Base-by-base conservation (phyloP, 2,113 vertebrate genomes). In the Otolemur garnettii region DNA sequence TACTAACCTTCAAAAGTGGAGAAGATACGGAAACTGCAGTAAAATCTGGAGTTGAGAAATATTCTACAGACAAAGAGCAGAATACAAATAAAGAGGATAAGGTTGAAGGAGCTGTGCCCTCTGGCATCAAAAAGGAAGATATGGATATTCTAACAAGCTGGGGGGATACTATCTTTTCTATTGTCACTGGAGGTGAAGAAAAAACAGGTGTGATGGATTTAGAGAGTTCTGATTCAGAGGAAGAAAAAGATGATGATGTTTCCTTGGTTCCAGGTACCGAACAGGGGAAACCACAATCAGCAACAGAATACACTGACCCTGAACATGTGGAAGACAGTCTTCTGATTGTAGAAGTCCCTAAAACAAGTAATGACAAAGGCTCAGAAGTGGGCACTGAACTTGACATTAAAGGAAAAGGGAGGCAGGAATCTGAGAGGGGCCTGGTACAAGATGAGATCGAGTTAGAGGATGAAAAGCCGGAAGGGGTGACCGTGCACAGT, bases 151-250 rank as follows among this genome's bases (percentile, higher is more conserved):
- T 98, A 64, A 97, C 98, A 19, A 64, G 97, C 81, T 68, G 98
- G 69, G 98, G 98, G 55, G 98, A 98, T 85, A 96, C 97, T 0
- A 92, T 98, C 68, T 98, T 98, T 97, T 98, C 98, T 35, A 96
- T 97, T 83, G 98, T 99, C 80, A 98, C 97, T 18, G 98, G 98
- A 5, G 98, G 96, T 22, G 95, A 98, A 94, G 97, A 66, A 8
- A 97, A 12, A 0, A 24, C 26, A 66, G 88, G 97, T 5, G 71
- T 94, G 88, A 26, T 88, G 15, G 97, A 69, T 83, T 96, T 96
- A 10, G 97, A 98, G 82, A 98, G 93, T 22, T 97, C 97, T 0
- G 89, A 98, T 10, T 97, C 97, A 50, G 97, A 98, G 7, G 98
- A 98, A 13, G 97, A 96, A 1, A 75, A 93, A 79, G 97, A 98